These are phyloP conservation scores for Coccyzus lansbergi DNA, from an alignment of 2,797 vertebrate species.

Conservation along the genomic window DNA sequence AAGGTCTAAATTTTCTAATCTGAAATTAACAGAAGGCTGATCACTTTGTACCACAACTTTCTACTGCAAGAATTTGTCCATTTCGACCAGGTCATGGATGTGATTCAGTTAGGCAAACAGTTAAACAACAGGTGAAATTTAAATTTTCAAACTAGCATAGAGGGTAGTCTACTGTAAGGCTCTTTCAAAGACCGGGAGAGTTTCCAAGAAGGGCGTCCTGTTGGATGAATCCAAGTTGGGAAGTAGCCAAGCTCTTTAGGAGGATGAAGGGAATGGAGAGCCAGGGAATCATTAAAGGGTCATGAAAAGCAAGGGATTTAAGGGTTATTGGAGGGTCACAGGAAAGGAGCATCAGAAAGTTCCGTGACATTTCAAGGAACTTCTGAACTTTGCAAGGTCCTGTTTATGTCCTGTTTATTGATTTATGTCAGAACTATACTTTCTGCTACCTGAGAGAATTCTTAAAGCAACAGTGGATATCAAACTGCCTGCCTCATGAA, in stretches of 20 bases:
- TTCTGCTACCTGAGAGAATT: constrained; percentile 20
- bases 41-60: neutral
- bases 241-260: constrained; percentile 37
- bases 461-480: constrained; percentile 34
- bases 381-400: constrained; percentile 19
- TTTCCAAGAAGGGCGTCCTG: constrained; percentile 29
- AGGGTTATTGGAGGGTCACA: constrained; percentile 34
- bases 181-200: constrained; percentile 32
- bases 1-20: neutral
- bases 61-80: neutral
- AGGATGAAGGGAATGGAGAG: constrained; percentile 15
- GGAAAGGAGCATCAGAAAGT: constrained; percentile 28
- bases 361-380: constrained; percentile 37
- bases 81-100: neutral
- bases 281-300: constrained; percentile 46
- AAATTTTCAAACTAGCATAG: neutral
- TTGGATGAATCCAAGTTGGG: constrained; percentile 13
- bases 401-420: constrained; percentile 20
- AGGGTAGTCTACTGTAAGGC: neutral
- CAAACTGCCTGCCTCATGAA: neutral
- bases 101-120: neutral
- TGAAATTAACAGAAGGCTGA: neutral
- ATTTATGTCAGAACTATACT: neutral
- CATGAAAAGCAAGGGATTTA: constrained; percentile 18
- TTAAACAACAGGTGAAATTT: neutral